A percentile compares a stretch with the other conserved stretches of the same genome.
Evolutionary conservation across 2,113 vertebrate genomes (phyloP).

Genomic region (Triplophysa rosa): DNA sequence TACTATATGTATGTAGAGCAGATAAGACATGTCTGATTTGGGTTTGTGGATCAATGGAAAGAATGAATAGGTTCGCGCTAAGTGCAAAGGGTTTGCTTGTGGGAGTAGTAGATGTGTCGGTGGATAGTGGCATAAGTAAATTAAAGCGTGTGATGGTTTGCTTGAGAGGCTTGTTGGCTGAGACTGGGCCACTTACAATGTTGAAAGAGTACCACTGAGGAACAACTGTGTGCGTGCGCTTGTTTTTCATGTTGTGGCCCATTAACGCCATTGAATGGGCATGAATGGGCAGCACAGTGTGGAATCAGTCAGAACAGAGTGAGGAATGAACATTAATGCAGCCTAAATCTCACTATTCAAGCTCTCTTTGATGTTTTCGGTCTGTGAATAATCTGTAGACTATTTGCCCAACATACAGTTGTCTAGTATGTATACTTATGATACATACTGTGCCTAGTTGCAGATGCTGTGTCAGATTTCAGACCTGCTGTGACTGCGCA

Average conservation of each 20-base stretch:
- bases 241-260: conserved; percentile 20
- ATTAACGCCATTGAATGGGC: conserved; percentile 1
- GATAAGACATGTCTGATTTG: not conserved
- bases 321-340: conserved; percentile 15
- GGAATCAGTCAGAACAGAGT: conserved; percentile 1
- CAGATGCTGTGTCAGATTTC: too few relatives aligned
- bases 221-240: not conserved
- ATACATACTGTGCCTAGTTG: too few relatives aligned
- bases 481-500: too few relatives aligned
- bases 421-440: too few relatives aligned
- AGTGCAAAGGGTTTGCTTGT: conserved; percentile 3
- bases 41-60: not conserved
- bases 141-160: conserved; percentile 30
- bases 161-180: conserved; percentile 25
- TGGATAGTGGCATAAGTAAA: conserved; percentile 16
- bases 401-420: too few relatives aligned
- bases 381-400: too few relatives aligned
- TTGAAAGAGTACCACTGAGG: conserved; percentile 10
- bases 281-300: conserved; percentile 7
- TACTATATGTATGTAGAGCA: not conserved
- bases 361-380: too few relatives aligned
- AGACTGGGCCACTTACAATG: conserved; percentile 17
- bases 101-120: conserved; percentile 18
- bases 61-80: not conserved
- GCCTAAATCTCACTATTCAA: too few relatives aligned